Base-by-base conservation (phyloP, 2,797 vertebrate genomes). In the Xiphophorus birchmanni region DNA sequence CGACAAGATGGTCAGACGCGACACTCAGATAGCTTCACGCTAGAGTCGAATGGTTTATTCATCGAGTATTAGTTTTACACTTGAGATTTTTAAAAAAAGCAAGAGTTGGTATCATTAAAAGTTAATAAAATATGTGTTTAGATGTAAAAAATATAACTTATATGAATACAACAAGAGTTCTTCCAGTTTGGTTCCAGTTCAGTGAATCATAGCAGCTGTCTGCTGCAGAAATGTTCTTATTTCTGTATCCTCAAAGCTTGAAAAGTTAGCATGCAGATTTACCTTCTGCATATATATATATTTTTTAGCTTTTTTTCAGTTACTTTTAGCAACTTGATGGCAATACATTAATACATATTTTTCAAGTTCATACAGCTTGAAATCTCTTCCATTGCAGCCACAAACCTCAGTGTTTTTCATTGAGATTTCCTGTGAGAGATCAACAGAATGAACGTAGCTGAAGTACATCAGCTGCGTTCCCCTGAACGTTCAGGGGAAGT, bases 1-100 rank as follows among this genome's bases (percentile, higher is more conserved):
- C 40, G 97, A 97, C 83, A 98, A 98, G 92, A 99, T 99, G 98
- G 98, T 99, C 93, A 93, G 97, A 89, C 44, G 21, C 75, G 6
- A 73, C 12, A 75, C 60, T 32, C 32, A 1, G 15, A 74, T 0
- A 48, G 63, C 78, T 77, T 80, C 54, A 75, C 0, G 15, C n/a
- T 42, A 5, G 35, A 1, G 71, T 77, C 83, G 54, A 78, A 79
- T 82, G 82, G 76, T 42, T 50, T 74, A 52, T 83, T 79, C 73
- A 79, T 81, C 73, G 37, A 37, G 44, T 63, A 72, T 21, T 45
- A n/a, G 32, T 54, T 81, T 82, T 52, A 77, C 78, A 2, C 45
- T 47, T 42, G 15, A 1, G 60, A 77, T 42, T 67, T 52, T 17
- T 6, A 50, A 48, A 79, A 80, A 74, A 47, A 5, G 29, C 37